Percentiles rank a stretch among this genome's conserved stretches.
Conservation (phyloP, 2,113 vertebrate genomes). For the Oceanodroma tethys region DNA sequence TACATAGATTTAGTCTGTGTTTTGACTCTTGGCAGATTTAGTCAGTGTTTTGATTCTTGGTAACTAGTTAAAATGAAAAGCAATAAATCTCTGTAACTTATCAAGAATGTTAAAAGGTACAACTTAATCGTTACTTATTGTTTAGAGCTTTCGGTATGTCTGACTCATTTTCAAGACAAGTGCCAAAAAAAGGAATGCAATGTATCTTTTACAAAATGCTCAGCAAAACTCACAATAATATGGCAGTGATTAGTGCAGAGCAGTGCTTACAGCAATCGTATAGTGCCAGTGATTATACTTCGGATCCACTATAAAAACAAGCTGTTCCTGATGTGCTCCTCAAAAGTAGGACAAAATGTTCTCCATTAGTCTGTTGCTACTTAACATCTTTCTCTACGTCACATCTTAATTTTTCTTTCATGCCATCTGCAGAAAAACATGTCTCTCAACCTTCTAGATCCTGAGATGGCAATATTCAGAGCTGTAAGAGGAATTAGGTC, state of each 20-base stretch:
- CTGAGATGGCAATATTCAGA: conserved; percentile 24
- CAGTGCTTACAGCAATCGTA: conserved; percentile 19
- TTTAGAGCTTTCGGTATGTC: not conserved
- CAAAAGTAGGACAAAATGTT: conserved; percentile 62
- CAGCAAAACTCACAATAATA: conserved; percentile 22
- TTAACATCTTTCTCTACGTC: conserved; percentile 50
- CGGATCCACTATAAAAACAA: conserved; percentile 41
- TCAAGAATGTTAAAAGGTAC: conserved; percentile 3
- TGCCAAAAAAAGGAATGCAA: not conserved
- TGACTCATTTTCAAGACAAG: conserved; percentile 21
- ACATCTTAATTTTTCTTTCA: conserved; percentile 41
- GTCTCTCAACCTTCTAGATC: conserved; percentile 47
- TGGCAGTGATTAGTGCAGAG: conserved; percentile 41
- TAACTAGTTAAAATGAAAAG: not conserved
- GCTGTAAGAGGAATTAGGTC: not conserved
- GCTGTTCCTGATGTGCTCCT: conserved; percentile 63
- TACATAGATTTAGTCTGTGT: not conserved
- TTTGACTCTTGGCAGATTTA: not conserved
- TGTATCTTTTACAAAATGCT: not conserved
- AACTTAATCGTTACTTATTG: not conserved
- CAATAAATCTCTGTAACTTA: not conserved
- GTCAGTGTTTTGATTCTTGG: not conserved
- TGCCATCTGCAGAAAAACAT: conserved; percentile 58
- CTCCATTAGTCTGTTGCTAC: conserved; percentile 59
- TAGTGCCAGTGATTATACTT: conserved; percentile 50